phyloP scores from a whole-genome alignment of 2,797 vertebrate genomes.

The Oophaga sylvatica region DNA sequence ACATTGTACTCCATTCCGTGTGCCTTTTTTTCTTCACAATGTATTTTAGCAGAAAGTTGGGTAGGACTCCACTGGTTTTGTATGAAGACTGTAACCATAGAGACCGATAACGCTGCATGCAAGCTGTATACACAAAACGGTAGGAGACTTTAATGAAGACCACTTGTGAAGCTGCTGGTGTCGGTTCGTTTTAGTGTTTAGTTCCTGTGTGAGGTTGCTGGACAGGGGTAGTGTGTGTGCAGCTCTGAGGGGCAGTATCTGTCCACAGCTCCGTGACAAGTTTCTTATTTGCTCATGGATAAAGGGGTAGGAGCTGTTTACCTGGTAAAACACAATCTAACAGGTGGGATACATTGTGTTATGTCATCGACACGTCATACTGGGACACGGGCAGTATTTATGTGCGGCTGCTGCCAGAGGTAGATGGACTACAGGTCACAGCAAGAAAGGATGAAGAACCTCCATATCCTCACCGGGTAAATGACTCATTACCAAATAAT shows the following conservation, averaged over 20 bases:
- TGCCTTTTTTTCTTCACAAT: too few species aligned
- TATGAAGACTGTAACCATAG: neutral
- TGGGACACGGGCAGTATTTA: neutral
- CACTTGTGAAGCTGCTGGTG: neutral
- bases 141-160: neutral
- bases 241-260: slow-evolving; percentile 4
- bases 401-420: neutral
- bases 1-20: too few species aligned
- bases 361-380: neutral
- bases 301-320: neutral
- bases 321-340: neutral
- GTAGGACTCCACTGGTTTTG: neutral
- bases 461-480: slow-evolving; percentile 21
- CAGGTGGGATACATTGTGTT: neutral
- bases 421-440: too few species aligned
- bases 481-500: neutral
- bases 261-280: neutral
- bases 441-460: neutral
- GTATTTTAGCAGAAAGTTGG: neutral
- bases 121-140: neutral
- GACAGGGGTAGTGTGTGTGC: neutral
- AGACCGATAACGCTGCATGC: neutral
- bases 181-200: neutral
- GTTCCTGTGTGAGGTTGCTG: neutral
- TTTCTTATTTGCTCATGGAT: slow-evolving; percentile 13